Base-by-base conservation (phyloP, 30 jellyfish, hydroid and myxozoan genomes). In the Cassiopea andromeda region DNA sequence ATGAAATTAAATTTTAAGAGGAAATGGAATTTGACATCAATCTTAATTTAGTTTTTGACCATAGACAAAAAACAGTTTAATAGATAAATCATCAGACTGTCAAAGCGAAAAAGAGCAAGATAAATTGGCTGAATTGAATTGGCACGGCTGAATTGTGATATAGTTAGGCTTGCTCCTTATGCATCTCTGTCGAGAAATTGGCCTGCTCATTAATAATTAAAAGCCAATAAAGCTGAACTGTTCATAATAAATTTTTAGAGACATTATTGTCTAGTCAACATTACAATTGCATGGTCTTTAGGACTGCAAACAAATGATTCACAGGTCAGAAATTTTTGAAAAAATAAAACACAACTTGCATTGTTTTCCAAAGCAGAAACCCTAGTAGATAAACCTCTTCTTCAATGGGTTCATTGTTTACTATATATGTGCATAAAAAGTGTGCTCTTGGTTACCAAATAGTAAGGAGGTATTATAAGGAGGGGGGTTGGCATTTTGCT, bases 11-110 rank as follows among this genome's bases (percentile, higher is more conserved):
- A 81, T 83, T 69, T 67, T 19, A 48, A 17, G 82, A 83, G 77
- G 77, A 83, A 83, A 83, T 69, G 57, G 75, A 61, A 64, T 69
- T 50, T 69, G 91, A 83, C 91, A 83, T 59, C 64, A 83, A 83
- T 54, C 80, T 83, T 83, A 10, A 83, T 83, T 73, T 44, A 43
- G 17, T 50, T 61, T 69, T 67, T 69, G 75, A 73, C 67, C 66
- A 19, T 67, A 15, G 69, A 83, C 79, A 71, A 83, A 71, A 60
- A 44, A 48, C 17, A 60, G 73, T 81, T 81, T 67, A 48, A 57
- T 14, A 58, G 68, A 8, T 64, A 48, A 54, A 61, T 48, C 81
- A 81, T 81, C 82, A 48, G 45, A 46, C 90, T 66, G 75, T 61
- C 90, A 81, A 10, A 57, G 2, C 48, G 14, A 80, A 64, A 64